These are phyloP conservation scores for Elysia crispata DNA, from an alignment of 2,888 invertebrate genomes.

Conservation along the genomic window DNA sequence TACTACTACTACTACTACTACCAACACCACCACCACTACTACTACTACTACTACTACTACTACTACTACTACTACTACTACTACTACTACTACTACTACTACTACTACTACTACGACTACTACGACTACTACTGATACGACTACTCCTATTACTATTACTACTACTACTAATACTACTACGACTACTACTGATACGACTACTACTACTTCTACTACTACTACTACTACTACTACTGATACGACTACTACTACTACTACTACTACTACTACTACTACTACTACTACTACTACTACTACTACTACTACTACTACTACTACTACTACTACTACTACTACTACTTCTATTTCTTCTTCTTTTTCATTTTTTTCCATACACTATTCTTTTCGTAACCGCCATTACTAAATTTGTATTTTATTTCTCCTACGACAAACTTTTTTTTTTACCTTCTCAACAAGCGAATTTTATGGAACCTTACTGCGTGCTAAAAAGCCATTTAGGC, in stretches of 20 bases:
- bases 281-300: constrained; percentile 49
- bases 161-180: neutral
- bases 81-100: constrained; percentile 54
- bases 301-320: constrained; percentile 63
- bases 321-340: constrained; percentile 30
- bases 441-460: too few species aligned
- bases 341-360: constrained; percentile 54
- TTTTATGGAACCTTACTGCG: too few species aligned
- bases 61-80: constrained; percentile 60
- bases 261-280: constrained; percentile 7
- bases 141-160: constrained; percentile 9
- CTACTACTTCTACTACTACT: neutral
- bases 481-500: too few species aligned
- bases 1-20: neutral
- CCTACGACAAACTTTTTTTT: too few species aligned
- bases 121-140: neutral
- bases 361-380: neutral
- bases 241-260: neutral
- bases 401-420: too few species aligned
- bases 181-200: neutral
- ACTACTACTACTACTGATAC: neutral
- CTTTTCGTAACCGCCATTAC: too few species aligned
- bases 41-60: neutral
- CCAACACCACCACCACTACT: neutral
- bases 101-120: constrained; percentile 56